These are phyloP conservation scores for Oasisia sp. DNA, from an alignment of 2,888 invertebrate species.

Conservation along the genomic window DNA sequence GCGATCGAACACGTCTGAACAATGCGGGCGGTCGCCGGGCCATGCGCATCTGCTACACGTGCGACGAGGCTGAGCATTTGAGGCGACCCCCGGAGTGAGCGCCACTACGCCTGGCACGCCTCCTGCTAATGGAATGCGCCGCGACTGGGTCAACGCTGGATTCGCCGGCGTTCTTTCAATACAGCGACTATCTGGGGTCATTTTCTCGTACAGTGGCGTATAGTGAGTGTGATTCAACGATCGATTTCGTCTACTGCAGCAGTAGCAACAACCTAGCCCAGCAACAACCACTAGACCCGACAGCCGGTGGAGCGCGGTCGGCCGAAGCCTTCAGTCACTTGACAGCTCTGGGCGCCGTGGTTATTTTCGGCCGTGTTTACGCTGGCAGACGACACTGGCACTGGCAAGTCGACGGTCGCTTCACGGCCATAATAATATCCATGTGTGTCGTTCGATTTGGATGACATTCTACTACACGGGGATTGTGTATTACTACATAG, in stretches of 20 bases:
- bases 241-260: neutral
- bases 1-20: too few relatives aligned
- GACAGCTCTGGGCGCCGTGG: neutral
- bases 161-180: neutral
- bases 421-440: neutral
- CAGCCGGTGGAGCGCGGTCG: neutral
- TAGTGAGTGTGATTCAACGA: neutral
- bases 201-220: neutral
- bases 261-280: neutral
- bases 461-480: neutral
- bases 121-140: constrained; percentile 7
- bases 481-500: neutral
- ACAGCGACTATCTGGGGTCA: constrained; percentile 1
- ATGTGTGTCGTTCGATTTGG: neutral
- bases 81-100: neutral
- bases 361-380: constrained; percentile 4
- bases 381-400: neutral
- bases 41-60: neutral
- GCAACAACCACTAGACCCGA: neutral
- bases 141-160: neutral
- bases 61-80: neutral
- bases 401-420: neutral
- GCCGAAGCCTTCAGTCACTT: neutral
- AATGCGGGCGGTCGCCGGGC: neutral
- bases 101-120: neutral